Evolutionary conservation across 2,113 vertebrate genomes (phyloP).

Genomic region (pig (Sus scrofa)): T2T-Sscrofa CM000812.6:194638001-194638500

Average conservation of each 20-base stretch:
- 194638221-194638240: background rate
- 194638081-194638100: background rate
- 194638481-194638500: background rate
- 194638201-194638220: constrained; percentile 4
- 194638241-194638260: background rate
- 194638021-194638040: constrained; percentile 26
- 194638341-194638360: background rate
- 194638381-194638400: background rate
- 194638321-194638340: background rate
- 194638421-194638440: background rate
- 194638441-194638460: background rate
- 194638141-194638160: constrained; percentile 8
- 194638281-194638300: background rate
- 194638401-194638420: background rate
- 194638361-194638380: background rate
- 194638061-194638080: background rate
- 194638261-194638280: background rate
- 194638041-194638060: background rate
- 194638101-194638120: background rate
- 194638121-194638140: constrained; percentile 18
- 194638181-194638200: constrained; percentile 32
- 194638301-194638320: background rate
- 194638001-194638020: background rate
- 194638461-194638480: background rate
- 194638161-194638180: background rate